Evolutionary conservation across 2,113 vertebrate genomes (phyloP), one percentile per base, ranked within the genome.

Genomic region (Tympanuchus pallidicinctus): DNA sequence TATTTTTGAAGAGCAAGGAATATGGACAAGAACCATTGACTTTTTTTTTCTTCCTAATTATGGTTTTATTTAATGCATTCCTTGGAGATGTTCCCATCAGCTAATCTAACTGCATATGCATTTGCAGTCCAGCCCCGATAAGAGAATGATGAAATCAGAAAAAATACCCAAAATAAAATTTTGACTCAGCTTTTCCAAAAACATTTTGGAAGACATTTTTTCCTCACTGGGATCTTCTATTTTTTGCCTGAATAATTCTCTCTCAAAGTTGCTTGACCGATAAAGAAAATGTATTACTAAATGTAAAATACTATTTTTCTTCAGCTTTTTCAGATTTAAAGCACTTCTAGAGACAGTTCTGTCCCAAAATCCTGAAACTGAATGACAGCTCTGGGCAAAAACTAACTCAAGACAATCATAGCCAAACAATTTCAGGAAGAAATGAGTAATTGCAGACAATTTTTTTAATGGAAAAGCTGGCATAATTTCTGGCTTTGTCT

Each of bases 381-480:
- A 90, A 83, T 60, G 38, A 83, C 50, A 78, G 13, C 69, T 81
- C 28, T 81, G 56, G 12, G 22, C 34, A 83, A 86, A 91, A 88
- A 59, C 13, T 73, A 82, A 5, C 64, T 32, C 36, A n/a, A 5
- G 16, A 22, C 30, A 90, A 74, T 86, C 77, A 60, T 57, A 90
- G 18, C 25, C 11, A 86, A 83, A 64, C 6, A 83, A 81, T 90
- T 88, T 96, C 70, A 90, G 82, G 59, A 90, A 90, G 61, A 8
- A 92, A 30, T 28, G 4, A 88, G 34, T 88, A 93, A 93, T 47
- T 40, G 0, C 1, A 88, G 42, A 50, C 73, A 66, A 65, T 86
- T 34, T 78, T 94, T 92, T 63, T 14, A 89, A 94, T 96, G 85
- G 56, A 81, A 93, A 75, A 86, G 25, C 30, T 95, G 86, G 73